Percentiles rank a stretch among this genome's conserved stretches.
These are phyloP conservation scores for Isichthys henryi DNA, from an alignment of 2,113 vertebrate genomes.

Conservation along the genomic window DNA sequence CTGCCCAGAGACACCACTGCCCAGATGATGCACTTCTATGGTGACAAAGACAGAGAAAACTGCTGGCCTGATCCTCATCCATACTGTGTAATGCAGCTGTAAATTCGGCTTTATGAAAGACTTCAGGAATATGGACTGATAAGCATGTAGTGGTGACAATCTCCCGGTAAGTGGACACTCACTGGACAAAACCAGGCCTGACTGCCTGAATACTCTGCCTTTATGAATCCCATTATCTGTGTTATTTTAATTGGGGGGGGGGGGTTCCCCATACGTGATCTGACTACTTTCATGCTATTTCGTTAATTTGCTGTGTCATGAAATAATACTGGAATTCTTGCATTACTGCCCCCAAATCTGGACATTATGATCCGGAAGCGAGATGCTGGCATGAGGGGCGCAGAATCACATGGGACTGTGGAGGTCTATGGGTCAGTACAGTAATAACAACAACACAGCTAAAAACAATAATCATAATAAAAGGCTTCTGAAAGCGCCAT, in stretches of 20 bases:
- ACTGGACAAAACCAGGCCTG: not conserved
- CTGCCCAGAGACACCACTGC: too few relatives aligned
- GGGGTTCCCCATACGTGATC: not conserved
- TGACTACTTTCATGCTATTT: not conserved
- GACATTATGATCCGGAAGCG: too few relatives aligned
- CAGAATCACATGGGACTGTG: too few relatives aligned
- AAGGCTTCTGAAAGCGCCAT: too few relatives aligned
- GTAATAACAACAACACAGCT: not conserved
- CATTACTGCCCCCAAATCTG: not conserved
- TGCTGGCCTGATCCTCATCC: not conserved
- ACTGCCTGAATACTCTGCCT: not conserved
- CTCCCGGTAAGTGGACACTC: not conserved
- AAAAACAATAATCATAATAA: not conserved
- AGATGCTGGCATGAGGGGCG: too few relatives aligned
- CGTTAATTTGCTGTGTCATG: not conserved
- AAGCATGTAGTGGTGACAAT: not conserved
- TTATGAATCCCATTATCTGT: not conserved
- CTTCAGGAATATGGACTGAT: not conserved
- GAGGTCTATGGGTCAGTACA: not conserved
- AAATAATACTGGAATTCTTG: not conserved
- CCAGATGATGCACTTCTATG: too few relatives aligned
- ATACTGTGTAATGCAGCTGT: not conserved
- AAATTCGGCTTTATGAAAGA: not conserved
- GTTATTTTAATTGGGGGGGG: not conserved
- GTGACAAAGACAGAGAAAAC: not conserved